A percentile compares a stretch with the other conserved stretches of the same genome.
Evolutionary conservation across 2,113 vertebrate genomes (phyloP).

Genomic region (Lampris incognitus): DNA sequence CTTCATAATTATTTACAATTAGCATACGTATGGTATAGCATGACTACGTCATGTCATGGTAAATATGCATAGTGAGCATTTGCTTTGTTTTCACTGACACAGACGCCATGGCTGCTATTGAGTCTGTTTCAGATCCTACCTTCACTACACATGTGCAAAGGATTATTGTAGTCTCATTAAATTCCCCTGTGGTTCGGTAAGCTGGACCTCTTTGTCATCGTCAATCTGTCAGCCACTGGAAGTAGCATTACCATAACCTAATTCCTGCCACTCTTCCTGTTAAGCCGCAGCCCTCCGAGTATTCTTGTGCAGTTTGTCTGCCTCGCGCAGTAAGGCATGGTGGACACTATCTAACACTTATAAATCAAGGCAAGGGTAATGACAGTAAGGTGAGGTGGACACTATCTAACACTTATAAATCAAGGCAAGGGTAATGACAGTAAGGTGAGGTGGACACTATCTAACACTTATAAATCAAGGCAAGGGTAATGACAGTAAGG

Average conservation of each 20-base stretch:
- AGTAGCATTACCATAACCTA: constrained; percentile 67
- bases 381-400: too few species aligned
- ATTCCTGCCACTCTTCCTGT: constrained; percentile 46
- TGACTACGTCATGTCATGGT: too few species aligned
- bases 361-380: background rate
- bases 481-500: too few species aligned
- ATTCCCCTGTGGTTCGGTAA: constrained; percentile 51
- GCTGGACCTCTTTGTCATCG: constrained; percentile 58
- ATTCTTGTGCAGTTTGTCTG: constrained; percentile 41
- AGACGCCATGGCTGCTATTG: constrained; percentile 4
- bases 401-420: too few species aligned
- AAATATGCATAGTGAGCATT: background rate
- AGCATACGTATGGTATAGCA: too few species aligned
- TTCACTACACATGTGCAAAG: constrained; percentile 50
- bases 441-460: too few species aligned
- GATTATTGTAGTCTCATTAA: constrained; percentile 73
- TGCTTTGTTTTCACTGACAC: constrained; percentile 4
- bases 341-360: background rate
- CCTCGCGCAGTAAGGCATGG: background rate
- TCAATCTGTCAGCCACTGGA: constrained; percentile 65
- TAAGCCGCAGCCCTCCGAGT: constrained; percentile 44
- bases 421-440: too few species aligned
- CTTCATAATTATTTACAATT: too few species aligned
- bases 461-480: too few species aligned
- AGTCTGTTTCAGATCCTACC: constrained; percentile 32